Percentiles rank a stretch among this genome's conserved stretches.
Evolutionary conservation across 2,888 invertebrate species (phyloP).

Genomic region (Eumacrocentrus americanus): DNA sequence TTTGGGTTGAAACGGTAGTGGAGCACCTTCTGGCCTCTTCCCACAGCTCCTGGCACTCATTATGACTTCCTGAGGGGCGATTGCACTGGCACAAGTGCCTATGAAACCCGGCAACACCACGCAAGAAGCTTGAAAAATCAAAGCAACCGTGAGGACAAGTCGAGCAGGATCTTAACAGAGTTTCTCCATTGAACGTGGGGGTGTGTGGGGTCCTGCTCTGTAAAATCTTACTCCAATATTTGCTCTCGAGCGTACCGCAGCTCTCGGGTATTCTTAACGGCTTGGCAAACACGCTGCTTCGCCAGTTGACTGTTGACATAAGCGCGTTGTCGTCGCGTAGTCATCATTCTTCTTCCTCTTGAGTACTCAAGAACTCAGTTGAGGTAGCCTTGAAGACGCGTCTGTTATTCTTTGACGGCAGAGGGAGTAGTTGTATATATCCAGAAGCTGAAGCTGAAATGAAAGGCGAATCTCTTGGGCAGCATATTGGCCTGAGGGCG

Average conservation of each 20-base stretch:
- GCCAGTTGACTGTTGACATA: slow-evolving; percentile 37
- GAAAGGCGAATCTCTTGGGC: slow-evolving; percentile 18
- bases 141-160: slow-evolving; percentile 8
- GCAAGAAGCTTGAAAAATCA: slow-evolving; percentile 25
- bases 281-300: slow-evolving; percentile 38
- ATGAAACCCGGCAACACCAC: slow-evolving; percentile 32
- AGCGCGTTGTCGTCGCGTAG: slow-evolving; percentile 32
- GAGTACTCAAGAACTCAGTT: no score
- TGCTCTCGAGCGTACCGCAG: slow-evolving; percentile 36
- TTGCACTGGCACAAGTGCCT: slow-evolving; percentile 19
- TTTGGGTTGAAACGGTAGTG: not conserved
- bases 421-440: no score
- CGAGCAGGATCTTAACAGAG: not conserved
- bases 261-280: slow-evolving; percentile 37
- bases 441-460: slow-evolving; percentile 21
- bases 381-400: slow-evolving; percentile 7
- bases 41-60: slow-evolving; percentile 52
- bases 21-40: slow-evolving; percentile 39
- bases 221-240: slow-evolving; percentile 43
- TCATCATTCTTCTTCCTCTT: not conserved
- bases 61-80: slow-evolving; percentile 55
- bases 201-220: not conserved
- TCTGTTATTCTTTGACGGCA: slow-evolving; percentile 19
- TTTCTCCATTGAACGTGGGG: not conserved
- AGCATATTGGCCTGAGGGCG: slow-evolving; percentile 13